phyloP scores from a whole-genome alignment of 2,113 vertebrate species.

The Stomatorhinus ivindoensis region DNA sequence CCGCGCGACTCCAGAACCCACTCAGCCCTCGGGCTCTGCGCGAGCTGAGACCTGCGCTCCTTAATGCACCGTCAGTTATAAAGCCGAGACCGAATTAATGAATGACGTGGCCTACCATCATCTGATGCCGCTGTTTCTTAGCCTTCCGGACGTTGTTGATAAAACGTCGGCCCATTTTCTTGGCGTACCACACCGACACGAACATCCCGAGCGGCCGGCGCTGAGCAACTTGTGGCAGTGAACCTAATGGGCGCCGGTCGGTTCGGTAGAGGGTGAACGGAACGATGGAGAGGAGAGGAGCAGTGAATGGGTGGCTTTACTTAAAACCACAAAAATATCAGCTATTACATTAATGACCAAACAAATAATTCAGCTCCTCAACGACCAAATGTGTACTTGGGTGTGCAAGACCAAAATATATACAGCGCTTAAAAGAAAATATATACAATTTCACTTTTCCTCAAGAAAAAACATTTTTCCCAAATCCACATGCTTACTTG shows the following conservation, averaged over 20 bases:
- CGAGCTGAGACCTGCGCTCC: not conserved
- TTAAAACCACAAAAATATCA: not conserved
- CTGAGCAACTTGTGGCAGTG: constrained; percentile 5
- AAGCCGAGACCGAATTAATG: not conserved
- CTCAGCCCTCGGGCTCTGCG: not conserved
- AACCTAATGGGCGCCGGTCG: constrained; percentile 19
- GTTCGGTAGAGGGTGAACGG: constrained; percentile 8
- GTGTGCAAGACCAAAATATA: not conserved
- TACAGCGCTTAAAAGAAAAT: not conserved
- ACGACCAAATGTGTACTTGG: not conserved
- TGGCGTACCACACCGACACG: constrained; percentile 70
- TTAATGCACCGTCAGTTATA: not conserved
- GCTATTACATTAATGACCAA: not conserved
- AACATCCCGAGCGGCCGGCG: constrained; percentile 52
- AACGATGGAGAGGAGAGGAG: constrained; percentile 10
- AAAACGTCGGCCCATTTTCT: constrained; percentile 64
- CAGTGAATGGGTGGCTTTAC: not conserved
- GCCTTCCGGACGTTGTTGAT: constrained; percentile 62
- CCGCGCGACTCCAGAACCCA: not conserved
- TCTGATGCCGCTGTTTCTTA: constrained; percentile 60
- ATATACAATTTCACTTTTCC: not conserved
- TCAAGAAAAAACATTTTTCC: not conserved
- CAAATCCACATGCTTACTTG: not conserved
- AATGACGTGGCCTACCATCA: constrained; percentile 50
- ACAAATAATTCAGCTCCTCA: not conserved